Evolutionary conservation across 2,888 invertebrate genomes (phyloP), one percentile per base, ranked within the genome.

Genomic region (Ormyrus nitidulus): DNA sequence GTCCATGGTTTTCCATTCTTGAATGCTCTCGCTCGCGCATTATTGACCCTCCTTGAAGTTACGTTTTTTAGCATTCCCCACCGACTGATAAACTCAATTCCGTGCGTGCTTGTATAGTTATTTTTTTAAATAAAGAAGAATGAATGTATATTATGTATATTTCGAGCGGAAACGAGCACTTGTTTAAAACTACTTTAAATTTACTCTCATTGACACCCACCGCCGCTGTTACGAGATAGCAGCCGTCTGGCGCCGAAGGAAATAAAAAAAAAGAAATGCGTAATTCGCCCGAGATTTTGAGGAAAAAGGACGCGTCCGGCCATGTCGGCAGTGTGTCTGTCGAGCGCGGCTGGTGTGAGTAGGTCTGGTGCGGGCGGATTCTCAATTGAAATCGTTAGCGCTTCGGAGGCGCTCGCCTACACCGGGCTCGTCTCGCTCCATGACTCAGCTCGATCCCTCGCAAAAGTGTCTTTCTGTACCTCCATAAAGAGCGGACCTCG

Each of bases 371-470:
- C 77, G 77, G 77, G 77, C 46, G 65, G 77, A 74, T 65, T 70
- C 34, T 62, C 79, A 79, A 79, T 79, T 79, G 79, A 79, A 75
- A 79, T 79, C 70, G 79, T 79, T 74, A 79, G 73, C 79, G 71
- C 65, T 34, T 5, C 34, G 13, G 44, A 19, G 68, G 56, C 62
- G 46, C 53, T 54, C 62, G n/a, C 48, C 54, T 34, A 34, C 34
- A 3, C 34, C 34, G 34, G 34, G 2, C 34, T 34, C 34, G 34
- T 34, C 34, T 2, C 58, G n/a, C 19, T 53, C 11, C 79, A 79
- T 79, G 79, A 79, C 56, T 79, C 79, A 79, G 79, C 79, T 56
- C 62, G 69, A 73, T 79, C 79, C 79, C 69, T 72, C 64, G 58
- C 56, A 34, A 44, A 65, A 76, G 49, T 54, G 61, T 69, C 66